Base-by-base conservation (phyloP, 2,888 invertebrate genomes). In the Agonopterix subpropinquella region DNA sequence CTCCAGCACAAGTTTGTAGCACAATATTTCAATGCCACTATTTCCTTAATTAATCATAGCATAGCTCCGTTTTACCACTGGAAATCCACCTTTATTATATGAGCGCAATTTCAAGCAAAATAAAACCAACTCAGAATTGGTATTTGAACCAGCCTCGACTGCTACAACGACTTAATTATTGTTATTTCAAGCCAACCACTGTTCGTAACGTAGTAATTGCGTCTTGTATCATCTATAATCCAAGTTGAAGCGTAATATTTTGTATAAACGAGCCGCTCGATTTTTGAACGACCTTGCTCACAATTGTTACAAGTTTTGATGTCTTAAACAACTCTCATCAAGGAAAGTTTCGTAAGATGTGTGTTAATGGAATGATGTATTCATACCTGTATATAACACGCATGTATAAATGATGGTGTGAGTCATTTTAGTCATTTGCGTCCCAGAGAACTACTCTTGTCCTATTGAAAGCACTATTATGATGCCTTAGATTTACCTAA, bases 141-240 rank as follows among this genome's bases (percentile, higher is more conserved):
- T 61, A 63, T 65, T 62, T 59, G 67, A 64, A 49, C 45, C 41
- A 46, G 46, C 47, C 58, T 53, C 54, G 59, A 60, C 42, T 53
- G 49, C 61, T 57, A 61, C 37, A 45, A 45, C 41, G 36, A 8
- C 49, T 49, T 49, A 49, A 52, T 52, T 47, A 49, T 49, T 48
- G 52, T 49, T 44, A 52, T 49, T 52, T 52, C 39, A 9, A 43
- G 15, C 28, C 13, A 41, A 48, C 11, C 69, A 65, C 73, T 59
- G 71, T 65, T 55, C 67, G 64, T 63, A 61, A 58, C 51, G 53
- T 50, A 59, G 61, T 80, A 83, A 83, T 83, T 77, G 70, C 63
- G 52, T 57, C 54, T 58, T 60, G 70, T 70, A 77, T 73, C 75
- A 67, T 75, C 71, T 74, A 70, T 73, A 76, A 79, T 74, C 62